Base-by-base conservation (phyloP, 2,888 invertebrate genomes). In the Temnothorax rugatulus region DNA sequence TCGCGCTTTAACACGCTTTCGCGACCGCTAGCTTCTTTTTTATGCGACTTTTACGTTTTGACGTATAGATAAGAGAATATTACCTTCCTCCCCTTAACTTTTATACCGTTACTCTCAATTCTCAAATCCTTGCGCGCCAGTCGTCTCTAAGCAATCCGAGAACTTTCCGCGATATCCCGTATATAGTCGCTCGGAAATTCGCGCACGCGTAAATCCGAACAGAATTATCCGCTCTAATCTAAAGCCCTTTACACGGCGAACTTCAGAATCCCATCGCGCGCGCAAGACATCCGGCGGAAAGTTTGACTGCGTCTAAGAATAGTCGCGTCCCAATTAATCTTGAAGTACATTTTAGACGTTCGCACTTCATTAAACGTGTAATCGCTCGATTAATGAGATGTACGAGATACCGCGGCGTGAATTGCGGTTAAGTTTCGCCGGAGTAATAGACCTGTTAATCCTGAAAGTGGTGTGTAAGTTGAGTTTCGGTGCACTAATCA, bases 361-460 rank as follows among this genome's bases (percentile, higher is more conserved):
- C 34, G 59, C 79, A 73, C 79, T 81, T 81, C 79, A 81, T 81
- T 81, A 81, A 81, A 81, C 38, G 74, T 59, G 74, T 54, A 73
- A 81, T 81, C 79, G 74, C 79, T 73, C 79, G 79, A 81, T 81
- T 81, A 81, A 81, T 81, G 79, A 81, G 74, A 81, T 81, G 57
- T 81, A 73, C 59, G 79, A 81, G 74, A 81, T 81, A 81, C 74
- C 73, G 47, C 38, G 57, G 73, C 34, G 74, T 57, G 59, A 81
- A 81, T 81, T 81, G 59, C 74, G 59, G 74, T 18, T 57, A 81
- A 81, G 79, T 81, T 73, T 61, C 59, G 47, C 38, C 21, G 21
- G 38, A 34, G 47, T 81, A 73, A 81, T 81, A 59, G 59, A 81
- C 74, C 59, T 73, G 79, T 79, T 81, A 81, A 81, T 73, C 34